Base-by-base conservation (phyloP, 2,113 vertebrate species). In the Ctenomys sociabilis region DNA sequence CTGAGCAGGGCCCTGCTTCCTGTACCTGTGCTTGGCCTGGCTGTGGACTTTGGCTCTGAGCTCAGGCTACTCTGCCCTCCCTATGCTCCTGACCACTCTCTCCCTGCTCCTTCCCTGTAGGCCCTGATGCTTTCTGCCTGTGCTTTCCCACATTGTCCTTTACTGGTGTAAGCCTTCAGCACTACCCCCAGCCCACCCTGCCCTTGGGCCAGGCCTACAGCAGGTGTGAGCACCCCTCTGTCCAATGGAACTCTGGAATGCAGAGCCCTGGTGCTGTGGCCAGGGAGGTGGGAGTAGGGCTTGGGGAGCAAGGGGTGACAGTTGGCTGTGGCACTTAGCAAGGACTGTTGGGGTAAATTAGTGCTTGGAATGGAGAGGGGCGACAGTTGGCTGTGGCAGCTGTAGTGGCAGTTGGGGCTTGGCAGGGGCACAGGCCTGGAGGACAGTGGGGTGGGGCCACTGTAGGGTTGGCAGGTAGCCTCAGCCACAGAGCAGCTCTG, bases 301-400 rank as follows among this genome's bases (percentile, higher is more conserved):
- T 91, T 26, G 81, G 95, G 87, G 92, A 94, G 91, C 93, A 75
- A 90, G 95, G 92, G 88, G 77, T 66, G 95, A 94, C 90, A 91
- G 90, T 95, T 95, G 97, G 97, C 96, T 83, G 82, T 35, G 78
- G 92, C 63, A 2, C 64, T 96, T 77, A 75, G 95, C 92, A 97
- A 97, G 96, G 85, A 95, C 40, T 54, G 92, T 70, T 93, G 95
- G 96, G 95, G 95, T 90, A 91, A 96, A 91, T 2, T 21, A 59
- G 66, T 17, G n/a, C 95, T 97, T 98, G 96, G 97, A 98, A 95
- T 88, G 90, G 95, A 97, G 95, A 92, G 28, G 96, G 93, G 95
- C 4, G 97, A 97, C 97, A 97, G 97, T 97, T 98, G 97, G 97
- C 54, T 17, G 88, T 95, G 95, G 97, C 97, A 98, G 97, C 97